phyloP scores from a whole-genome alignment of 2,797 vertebrate genomes.

The Erpetoichthys calabaricus region DNA sequence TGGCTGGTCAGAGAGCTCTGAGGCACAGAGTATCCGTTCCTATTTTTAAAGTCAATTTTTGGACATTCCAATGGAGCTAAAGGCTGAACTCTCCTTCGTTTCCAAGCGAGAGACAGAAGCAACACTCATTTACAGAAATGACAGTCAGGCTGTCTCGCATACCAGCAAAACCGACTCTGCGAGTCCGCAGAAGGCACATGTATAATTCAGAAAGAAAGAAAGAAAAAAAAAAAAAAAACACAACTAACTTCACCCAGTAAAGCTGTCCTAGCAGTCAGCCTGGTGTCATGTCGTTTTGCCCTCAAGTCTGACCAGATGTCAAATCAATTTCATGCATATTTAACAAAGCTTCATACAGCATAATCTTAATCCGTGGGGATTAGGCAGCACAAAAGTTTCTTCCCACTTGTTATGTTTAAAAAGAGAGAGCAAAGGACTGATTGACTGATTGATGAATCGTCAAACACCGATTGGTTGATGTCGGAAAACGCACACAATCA shows the following conservation, averaged over 20 bases:
- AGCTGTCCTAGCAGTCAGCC: background rate
- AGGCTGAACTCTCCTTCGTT: slow-evolving; percentile 12
- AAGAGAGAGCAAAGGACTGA: no score
- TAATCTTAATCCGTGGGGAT: background rate
- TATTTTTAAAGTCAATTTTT: no score
- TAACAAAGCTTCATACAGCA: background rate
- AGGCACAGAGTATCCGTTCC: no score
- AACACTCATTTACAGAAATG: slow-evolving; percentile 24
- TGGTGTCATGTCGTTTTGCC: slow-evolving; percentile 5
- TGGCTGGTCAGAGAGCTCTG: no score
- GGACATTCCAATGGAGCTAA: no score
- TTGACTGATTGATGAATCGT: no score
- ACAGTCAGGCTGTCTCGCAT: slow-evolving; percentile 25
- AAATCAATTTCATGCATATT: slow-evolving; percentile 8
- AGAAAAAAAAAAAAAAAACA: background rate
- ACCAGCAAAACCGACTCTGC: slow-evolving; percentile 19
- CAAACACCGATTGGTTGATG: no score
- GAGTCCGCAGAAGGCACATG: slow-evolving; percentile 5
- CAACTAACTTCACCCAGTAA: slow-evolving; percentile 2
- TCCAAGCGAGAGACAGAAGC: slow-evolving; percentile 19
- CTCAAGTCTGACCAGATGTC: slow-evolving; percentile 5
- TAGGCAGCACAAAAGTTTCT: background rate
- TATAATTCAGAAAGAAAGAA: background rate
- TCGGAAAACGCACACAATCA: no score
- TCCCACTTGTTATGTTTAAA: no score